Percentiles rank a stretch among this genome's conserved stretches.
Conservation (phyloP, 1,140 invertebrate species). For the Metopolophium dirhodum region DNA sequence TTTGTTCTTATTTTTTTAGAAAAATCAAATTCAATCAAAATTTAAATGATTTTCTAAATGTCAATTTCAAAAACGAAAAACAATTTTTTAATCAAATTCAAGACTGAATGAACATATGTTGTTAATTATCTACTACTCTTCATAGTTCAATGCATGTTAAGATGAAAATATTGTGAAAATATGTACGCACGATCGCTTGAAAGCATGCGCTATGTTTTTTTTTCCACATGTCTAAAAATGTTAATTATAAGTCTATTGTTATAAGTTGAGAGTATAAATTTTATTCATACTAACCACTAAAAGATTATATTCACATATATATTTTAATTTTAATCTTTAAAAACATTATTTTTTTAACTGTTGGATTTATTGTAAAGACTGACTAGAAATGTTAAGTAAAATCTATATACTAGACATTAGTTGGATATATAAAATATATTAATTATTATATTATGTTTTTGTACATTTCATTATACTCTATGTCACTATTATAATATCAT, state of each 20-base stretch:
- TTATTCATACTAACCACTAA: not conserved
- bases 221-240: not conserved
- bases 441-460: slow-evolving; percentile 9
- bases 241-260: not conserved
- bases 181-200: not conserved
- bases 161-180: not conserved
- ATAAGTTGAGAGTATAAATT: not conserved
- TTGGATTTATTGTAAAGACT: slow-evolving; percentile 35
- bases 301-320: not conserved
- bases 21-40: slow-evolving; percentile 57
- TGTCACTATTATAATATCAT: not conserved
- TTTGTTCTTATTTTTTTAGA: slow-evolving; percentile 20
- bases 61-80: slow-evolving; percentile 25
- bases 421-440: not conserved
- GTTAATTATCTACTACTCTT: not conserved
- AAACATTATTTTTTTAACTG: slow-evolving; percentile 32
- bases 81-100: slow-evolving; percentile 25
- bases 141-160: not conserved
- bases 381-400: not conserved
- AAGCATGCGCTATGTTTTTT: not conserved
- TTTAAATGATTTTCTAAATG: slow-evolving; percentile 28
- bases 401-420: slow-evolving; percentile 10
- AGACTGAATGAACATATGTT: slow-evolving; percentile 39
- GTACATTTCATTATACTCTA: not conserved
- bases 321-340: not conserved